Evolutionary conservation across 2,888 invertebrate species (phyloP).

Genomic region (Plagodis dolabraria): DNA sequence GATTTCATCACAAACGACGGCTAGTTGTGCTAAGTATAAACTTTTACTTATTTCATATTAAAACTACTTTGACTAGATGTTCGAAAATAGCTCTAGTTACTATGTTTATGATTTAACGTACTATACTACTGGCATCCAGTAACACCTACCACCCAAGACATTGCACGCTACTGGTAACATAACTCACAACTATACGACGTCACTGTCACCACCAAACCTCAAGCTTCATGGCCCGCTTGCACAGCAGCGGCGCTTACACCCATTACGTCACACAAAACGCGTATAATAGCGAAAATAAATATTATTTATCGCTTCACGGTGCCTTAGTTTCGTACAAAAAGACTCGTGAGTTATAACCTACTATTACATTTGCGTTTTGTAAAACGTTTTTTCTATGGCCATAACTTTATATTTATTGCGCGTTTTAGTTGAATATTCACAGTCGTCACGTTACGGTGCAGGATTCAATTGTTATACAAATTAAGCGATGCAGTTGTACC

Average conservation of each 20-base stretch:
- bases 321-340: slow-evolving; percentile 83
- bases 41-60: too few relatives aligned
- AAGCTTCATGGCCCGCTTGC: slow-evolving; percentile 50
- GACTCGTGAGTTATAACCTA: slow-evolving; percentile 81
- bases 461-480: slow-evolving; percentile 62
- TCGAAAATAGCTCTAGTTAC: too few relatives aligned
- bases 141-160: background rate
- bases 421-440: slow-evolving; percentile 79
- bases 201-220: slow-evolving; percentile 30
- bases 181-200: slow-evolving; percentile 12
- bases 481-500: slow-evolving; percentile 43
- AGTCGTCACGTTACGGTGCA: slow-evolving; percentile 73
- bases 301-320: slow-evolving; percentile 84
- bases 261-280: slow-evolving; percentile 82
- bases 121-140: background rate
- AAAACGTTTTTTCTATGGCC: slow-evolving; percentile 77
- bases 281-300: slow-evolving; percentile 85
- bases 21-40: too few relatives aligned
- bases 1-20: too few relatives aligned
- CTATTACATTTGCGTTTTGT: slow-evolving; percentile 81
- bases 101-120: too few relatives aligned
- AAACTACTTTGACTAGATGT: too few relatives aligned
- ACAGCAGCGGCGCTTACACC: slow-evolving; percentile 64
- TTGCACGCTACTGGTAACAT: background rate
- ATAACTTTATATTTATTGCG: slow-evolving; percentile 82